These are phyloP conservation scores for Trachelus troglodyta DNA, from an alignment of 2,888 invertebrate genomes.

Conservation along the genomic window DNA sequence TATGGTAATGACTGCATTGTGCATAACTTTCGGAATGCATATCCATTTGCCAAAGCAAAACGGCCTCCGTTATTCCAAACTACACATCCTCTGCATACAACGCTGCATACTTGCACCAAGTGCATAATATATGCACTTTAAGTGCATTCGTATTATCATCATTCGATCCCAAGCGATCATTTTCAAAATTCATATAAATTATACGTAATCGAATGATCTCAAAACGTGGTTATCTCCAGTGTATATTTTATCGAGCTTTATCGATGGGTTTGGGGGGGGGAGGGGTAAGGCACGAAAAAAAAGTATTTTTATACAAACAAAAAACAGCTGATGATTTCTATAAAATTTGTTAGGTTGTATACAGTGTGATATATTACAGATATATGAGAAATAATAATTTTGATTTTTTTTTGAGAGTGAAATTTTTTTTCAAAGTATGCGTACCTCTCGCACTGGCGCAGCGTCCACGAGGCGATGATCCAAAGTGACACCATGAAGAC, in stretches of 20 bases:
- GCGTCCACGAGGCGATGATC: conserved; percentile 99
- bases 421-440: conserved; percentile 44
- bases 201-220: not conserved
- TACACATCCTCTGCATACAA: not conserved
- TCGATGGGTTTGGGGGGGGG: not conserved
- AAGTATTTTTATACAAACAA: not conserved
- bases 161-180: not conserved
- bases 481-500: conserved; percentile 99
- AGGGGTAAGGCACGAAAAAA: not conserved
- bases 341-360: conserved; percentile 8
- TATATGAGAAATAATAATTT: conserved; percentile 17
- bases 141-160: not conserved
- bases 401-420: not conserved
- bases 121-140: too few species aligned
- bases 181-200: not conserved
- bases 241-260: not conserved
- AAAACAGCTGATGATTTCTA: not conserved
- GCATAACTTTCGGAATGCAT: not conserved
- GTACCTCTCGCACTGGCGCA: conserved; percentile 98
- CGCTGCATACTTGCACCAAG: not conserved
- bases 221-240: not conserved
- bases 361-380: conserved; percentile 22
- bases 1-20: not conserved
- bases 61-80: not conserved
- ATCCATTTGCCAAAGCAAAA: not conserved